These are phyloP conservation scores for Carcharodon carcharias DNA, from an alignment of 2,797 vertebrate genomes.

Conservation along the genomic window DNA sequence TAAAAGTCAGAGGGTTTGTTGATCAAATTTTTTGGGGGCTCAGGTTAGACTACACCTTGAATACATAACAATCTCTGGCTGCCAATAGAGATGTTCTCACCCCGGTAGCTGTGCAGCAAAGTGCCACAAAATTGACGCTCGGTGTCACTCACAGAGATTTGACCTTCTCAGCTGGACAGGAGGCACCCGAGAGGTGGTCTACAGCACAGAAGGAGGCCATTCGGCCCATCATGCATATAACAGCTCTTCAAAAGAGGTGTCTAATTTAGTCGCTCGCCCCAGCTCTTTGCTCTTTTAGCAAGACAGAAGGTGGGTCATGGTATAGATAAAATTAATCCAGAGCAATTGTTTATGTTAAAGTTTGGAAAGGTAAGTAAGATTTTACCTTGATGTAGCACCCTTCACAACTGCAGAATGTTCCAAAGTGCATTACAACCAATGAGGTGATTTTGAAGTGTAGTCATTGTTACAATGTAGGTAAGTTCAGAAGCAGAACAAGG, in stretches of 20 bases:
- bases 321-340: background rate
- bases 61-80: no score
- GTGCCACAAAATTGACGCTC: no score
- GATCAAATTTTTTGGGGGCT: no score
- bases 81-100: no score
- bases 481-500: background rate
- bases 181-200: background rate
- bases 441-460: background rate
- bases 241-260: no score
- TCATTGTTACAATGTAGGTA: background rate
- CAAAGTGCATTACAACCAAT: background rate
- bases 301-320: background rate
- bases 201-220: background rate
- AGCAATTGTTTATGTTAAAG: background rate
- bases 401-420: background rate
- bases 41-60: no score
- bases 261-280: background rate
- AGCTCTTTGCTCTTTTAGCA: background rate
- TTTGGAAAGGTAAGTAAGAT: background rate
- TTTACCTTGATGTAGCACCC: background rate
- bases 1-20: no score
- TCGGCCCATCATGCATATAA: background rate
- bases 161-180: background rate
- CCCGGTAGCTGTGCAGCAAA: no score
- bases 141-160: background rate